Conservation (phyloP, 2,888 invertebrate genomes). For the Limnephilus auricula region DNA sequence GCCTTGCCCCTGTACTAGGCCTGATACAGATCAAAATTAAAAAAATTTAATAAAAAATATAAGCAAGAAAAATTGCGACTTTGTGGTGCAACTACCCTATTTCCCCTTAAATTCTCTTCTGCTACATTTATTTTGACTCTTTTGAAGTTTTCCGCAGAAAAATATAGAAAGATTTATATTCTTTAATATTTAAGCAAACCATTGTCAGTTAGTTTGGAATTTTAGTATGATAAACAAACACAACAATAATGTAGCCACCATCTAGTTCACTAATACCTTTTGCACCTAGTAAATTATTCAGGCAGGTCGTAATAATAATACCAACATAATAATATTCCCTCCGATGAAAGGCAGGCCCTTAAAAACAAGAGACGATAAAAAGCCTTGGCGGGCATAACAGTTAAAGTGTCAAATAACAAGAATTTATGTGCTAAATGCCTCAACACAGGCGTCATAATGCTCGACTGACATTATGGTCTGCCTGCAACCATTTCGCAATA, state of each 20-base stretch:
- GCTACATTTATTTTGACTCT: no score
- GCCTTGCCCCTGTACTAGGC: no score
- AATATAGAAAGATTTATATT: no score
- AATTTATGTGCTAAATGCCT: constrained; percentile 61
- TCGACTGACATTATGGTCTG: constrained; percentile 43
- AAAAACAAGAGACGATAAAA: constrained; percentile 26
- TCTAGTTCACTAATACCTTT: not conserved
- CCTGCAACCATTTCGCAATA: constrained; percentile 35
- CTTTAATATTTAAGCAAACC: no score
- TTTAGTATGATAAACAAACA: not conserved
- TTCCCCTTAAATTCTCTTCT: no score
- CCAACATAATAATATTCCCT: not conserved
- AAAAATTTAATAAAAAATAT: no score
- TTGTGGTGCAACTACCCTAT: no score
- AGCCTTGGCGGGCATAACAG: constrained; percentile 39
- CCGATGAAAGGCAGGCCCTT: constrained; percentile 22
- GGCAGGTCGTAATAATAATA: constrained; percentile 5
- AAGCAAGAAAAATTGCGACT: no score
- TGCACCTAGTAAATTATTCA: constrained; percentile 18
- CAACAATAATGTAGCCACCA: not conserved
- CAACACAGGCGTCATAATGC: constrained; percentile 58
- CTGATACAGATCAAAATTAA: no score
- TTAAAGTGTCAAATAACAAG: constrained; percentile 64
- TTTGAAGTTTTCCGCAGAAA: no score
- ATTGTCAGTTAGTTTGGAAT: not conserved